Evolutionary conservation across 2,113 vertebrate genomes (phyloP), one percentile per base, ranked within the genome.

Genomic region (Sclerurus mexicanus): DNA sequence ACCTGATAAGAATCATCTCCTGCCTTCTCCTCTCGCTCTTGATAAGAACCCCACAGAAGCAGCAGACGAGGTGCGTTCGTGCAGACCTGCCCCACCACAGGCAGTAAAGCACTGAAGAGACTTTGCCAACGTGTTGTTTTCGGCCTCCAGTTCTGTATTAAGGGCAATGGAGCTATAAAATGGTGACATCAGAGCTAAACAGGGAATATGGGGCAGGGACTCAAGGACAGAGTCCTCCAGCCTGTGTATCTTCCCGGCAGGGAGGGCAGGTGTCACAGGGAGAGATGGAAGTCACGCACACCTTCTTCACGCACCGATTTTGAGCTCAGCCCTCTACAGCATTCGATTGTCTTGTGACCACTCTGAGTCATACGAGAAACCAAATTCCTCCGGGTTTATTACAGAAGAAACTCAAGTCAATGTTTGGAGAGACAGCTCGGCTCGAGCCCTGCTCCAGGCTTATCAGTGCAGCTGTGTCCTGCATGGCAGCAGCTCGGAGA

Each of bases 21-120:
- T 53, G 23, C 2, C 3, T 52, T 60, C n/a, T 28, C 37, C 33
- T 53, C 68, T 68, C 8, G 14, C 1, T 33, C 46, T 42, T 25
- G 50, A 30, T 47, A 85, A 80, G 58, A 83, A 78, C 60, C 2
- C 19, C 31, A 19, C 1, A 35, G 67, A 66, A 72, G n/a, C 9
- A 46, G 63, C 76, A 63, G 11, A 3, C 2, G 12, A 28, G 37
- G 63, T 0, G 0, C 5, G 6, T 22, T 35, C 1, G 0, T 19
- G 53, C 74, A 22, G 22, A 9, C 25, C 5, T 74, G 52, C 53
- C 52, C 66, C 39, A 35, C 18, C 11, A 19, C 0, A 3, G 44
- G 40, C 69, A 76, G 56, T 8, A 82, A 89, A 82, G n/a, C 40
- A 12, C 49, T 2, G 14, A 33, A 23, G 39, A 73, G 66, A 67